Percentiles rank a stretch among this genome's conserved stretches.
These are phyloP conservation scores for Elysia crispata DNA, from an alignment of 2,888 invertebrate species.

Conservation along the genomic window DNA sequence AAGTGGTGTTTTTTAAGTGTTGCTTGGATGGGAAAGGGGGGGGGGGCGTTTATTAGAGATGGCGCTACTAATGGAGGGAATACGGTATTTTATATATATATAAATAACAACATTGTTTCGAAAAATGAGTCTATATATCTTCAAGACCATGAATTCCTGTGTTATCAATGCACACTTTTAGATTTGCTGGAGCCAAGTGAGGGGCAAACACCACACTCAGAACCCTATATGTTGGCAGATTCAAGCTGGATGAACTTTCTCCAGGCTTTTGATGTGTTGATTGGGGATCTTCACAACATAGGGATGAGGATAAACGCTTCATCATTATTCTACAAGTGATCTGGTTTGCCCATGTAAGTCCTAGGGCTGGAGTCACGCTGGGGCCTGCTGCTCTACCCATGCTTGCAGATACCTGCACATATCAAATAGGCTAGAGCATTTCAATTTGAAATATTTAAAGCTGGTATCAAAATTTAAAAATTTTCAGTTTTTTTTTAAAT, in stretches of 20 bases:
- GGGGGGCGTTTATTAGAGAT: too few species aligned
- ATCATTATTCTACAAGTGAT: conserved; percentile 82
- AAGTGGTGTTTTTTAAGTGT: too few species aligned
- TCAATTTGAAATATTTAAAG: too few species aligned
- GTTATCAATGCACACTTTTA: conserved; percentile 79
- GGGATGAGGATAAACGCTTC: background rate
- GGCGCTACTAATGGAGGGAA: too few species aligned
- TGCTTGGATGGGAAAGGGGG: too few species aligned
- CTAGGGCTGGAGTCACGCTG: conserved; percentile 81
- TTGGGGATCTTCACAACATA: background rate
- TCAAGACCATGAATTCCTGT: conserved; percentile 40
- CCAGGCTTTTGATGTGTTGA: conserved; percentile 1
- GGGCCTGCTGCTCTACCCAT: background rate
- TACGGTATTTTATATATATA: too few species aligned
- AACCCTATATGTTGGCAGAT: conserved; percentile 59
- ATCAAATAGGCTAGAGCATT: background rate
- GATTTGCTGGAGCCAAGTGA: conserved; percentile 79
- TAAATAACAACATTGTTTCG: too few species aligned
- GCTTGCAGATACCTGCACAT: background rate
- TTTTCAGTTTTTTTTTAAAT: too few species aligned
- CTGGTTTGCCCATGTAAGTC: conserved; percentile 84
- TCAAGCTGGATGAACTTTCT: background rate
- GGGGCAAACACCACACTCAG: conserved; percentile 82
- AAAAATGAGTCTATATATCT: too few species aligned
- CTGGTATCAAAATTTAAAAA: too few species aligned